Evolutionary conservation across 2,888 invertebrate species (phyloP), one percentile per base, ranked within the genome.

Genomic region (Amphipyra berbera): DNA sequence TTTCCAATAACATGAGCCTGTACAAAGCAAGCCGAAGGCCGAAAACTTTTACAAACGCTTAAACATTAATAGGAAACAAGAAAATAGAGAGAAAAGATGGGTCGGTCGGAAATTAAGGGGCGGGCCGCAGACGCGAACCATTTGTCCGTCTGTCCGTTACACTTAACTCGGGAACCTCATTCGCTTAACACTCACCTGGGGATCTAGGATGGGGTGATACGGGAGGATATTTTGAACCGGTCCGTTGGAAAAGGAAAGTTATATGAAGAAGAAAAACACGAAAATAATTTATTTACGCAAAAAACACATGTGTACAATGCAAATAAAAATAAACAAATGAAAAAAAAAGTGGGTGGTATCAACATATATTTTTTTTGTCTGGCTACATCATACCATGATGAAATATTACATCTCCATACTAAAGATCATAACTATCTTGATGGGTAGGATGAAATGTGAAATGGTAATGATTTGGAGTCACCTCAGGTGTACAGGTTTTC

Each of bases 131-230:
- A 80, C 76, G 80, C 81, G 82, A 66, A 68, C 79, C 81, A 82
- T 87, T 84, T 84, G 85, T 87, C 81, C 81, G 82, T 84, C 86
- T 83, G 87, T 86, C 86, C 79, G 84, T 81, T 85, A 84, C 80
- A 81, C 83, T 85, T 84, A 83, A 83, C 79, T 82, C 66, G 76
- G 78, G 74, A 78, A 85, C 79, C 87, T 88, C 87, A 88, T 88
- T 87, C 87, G 81, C 75, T 83, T 87, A 85, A 88, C 83, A 85
- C 85, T 84, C 88, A 88, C 88, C 88, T 88, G 88, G 88, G 88
- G 87, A 88, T 74, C 84, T 76, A 42, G 49, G 54, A 12, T 8
- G 58, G 21, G 52, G 65, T 70, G 9, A 70, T 40, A 86, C 66
- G 81, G 71, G 27, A 8, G 0, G 0, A 21, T 56, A 68, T 41